Evolutionary conservation across 2,888 invertebrate species (phyloP), one percentile per base, ranked within the genome.

Genomic region (Sialis fuliginosa): DNA sequence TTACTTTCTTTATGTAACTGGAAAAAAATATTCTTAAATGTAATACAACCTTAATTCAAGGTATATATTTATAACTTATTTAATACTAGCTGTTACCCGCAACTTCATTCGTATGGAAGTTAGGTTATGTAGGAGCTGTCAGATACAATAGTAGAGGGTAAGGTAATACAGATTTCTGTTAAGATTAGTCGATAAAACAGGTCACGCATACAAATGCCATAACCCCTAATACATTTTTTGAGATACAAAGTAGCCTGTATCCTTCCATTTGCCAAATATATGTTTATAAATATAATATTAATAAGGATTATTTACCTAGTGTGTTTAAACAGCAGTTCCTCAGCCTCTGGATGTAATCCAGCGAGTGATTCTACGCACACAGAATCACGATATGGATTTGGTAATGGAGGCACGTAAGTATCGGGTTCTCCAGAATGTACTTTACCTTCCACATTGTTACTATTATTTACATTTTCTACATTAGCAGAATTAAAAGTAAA

Each of bases 1-100:
- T 88, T 40, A 96, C 70, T 65, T 95, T 95, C 64, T 96, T 96
- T 59, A 95, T 83, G 62, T 90, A 92, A 54, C 82, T 84, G 55
- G 55, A 42, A 62, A 32, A 39, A 12, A 33, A 50, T 47, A 9
- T 41, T 42, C 33, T 48, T 6, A 53, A 52, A 33, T 43, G 33
- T 22, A 22, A 22, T n/a, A n/a, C n/a, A n/a, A n/a, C n/a, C n/a
- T n/a, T n/a, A n/a, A n/a, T n/a, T n/a, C n/a, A n/a, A n/a, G n/a
- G n/a, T n/a, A n/a, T n/a, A n/a, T n/a, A n/a, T n/a, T n/a, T n/a
- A n/a, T n/a, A n/a, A n/a, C n/a, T n/a, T n/a, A n/a, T n/a, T n/a
- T n/a, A n/a, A n/a, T n/a, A n/a, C n/a, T n/a, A n/a, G n/a, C n/a
- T n/a, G n/a, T n/a, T n/a, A n/a, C n/a, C n/a, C n/a, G n/a, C n/a